Evolutionary conservation across 2,113 vertebrate species (phyloP).

Genomic region (Pandion haliaetus): DNA sequence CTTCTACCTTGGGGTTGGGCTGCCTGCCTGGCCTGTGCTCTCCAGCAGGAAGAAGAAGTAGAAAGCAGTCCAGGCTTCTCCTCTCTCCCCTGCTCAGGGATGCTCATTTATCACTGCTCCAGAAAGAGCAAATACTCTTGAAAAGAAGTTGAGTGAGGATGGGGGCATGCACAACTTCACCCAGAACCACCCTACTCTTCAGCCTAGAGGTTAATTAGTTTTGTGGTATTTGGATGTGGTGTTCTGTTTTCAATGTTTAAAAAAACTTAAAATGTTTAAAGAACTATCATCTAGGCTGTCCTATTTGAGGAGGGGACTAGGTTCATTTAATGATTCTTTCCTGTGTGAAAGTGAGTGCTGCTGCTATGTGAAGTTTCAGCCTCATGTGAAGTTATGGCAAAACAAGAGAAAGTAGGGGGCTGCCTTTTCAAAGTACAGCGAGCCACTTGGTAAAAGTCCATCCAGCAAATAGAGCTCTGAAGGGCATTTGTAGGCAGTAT

Average conservation of each 20-base stretch:
- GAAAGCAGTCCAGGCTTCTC: background rate
- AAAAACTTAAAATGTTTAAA: too few relatives aligned
- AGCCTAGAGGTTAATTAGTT: background rate
- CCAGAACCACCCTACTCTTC: background rate
- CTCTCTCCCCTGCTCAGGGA: background rate
- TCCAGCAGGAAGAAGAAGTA: background rate
- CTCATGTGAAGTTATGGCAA: background rate
- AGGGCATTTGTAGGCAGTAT: background rate
- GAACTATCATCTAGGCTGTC: background rate
- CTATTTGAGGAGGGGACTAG: background rate
- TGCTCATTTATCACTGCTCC: background rate
- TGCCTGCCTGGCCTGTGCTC: background rate
- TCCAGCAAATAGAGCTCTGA: background rate
- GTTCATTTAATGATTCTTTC: background rate
- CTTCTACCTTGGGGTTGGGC: background rate
- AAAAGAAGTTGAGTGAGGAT: background rate
- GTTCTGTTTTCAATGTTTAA: background rate
- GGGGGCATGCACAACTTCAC: background rate
- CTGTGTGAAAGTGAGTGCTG: background rate
- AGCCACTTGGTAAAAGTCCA: background rate
- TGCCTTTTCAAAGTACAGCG: background rate
- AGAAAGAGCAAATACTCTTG: background rate
- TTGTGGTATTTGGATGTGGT: background rate
- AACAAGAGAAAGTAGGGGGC: background rate
- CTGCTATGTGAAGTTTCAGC: background rate